Evolutionary conservation across 2,113 vertebrate genomes (phyloP), one percentile per base, ranked within the genome.

Genomic region (Corvus moneduloides): DNA sequence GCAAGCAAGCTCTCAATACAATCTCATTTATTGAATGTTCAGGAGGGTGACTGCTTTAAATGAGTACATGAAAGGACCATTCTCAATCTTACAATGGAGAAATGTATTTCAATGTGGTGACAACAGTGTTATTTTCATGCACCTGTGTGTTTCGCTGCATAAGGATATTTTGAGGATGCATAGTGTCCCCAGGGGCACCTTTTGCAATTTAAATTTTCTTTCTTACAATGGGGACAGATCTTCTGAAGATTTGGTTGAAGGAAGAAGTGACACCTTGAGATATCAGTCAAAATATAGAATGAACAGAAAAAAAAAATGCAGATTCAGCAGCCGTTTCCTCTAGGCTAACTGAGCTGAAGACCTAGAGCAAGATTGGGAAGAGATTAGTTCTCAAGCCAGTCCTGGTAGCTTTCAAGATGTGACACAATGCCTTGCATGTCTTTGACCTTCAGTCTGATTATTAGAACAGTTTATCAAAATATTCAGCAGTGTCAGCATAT

Each of bases 151-250:
- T 93, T 82, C 10, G 1, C 59, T 92, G 28, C 39, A 18, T 30
- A 39, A 85, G 46, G 37, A 44, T 86, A 30, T 39, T 91, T 75
- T 85, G 72, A 91, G 81, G 41, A 62, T 20, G 22, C 27, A 19
- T 10, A n/a, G 68, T 10, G 13, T 75, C 89, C 84, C 52, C 56
- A 63, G 30, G 66, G 61, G 20, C 30, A 80, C 32, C 35, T 84
- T 94, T 84, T 86, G 39, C 43, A 93, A 58, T 93, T 91, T 69
- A 63, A 89, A 87, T 93, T 61, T 91, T 84, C 48, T 85, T 28
- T 1, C 96, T 76, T 89, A 82, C 43, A 49, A 24, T 12, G 43
- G 62, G 22, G 80, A 9, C 33, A 80, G 67, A 32, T 74, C 87
- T 92, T 83, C 37, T 87, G 67, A 68, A 73, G 74, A 32, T 49